A percentile compares a stretch with the other conserved stretches of the same genome.
Conservation (phyloP, 1,140 invertebrate genomes). For the Brachystomella parvula region DNA sequence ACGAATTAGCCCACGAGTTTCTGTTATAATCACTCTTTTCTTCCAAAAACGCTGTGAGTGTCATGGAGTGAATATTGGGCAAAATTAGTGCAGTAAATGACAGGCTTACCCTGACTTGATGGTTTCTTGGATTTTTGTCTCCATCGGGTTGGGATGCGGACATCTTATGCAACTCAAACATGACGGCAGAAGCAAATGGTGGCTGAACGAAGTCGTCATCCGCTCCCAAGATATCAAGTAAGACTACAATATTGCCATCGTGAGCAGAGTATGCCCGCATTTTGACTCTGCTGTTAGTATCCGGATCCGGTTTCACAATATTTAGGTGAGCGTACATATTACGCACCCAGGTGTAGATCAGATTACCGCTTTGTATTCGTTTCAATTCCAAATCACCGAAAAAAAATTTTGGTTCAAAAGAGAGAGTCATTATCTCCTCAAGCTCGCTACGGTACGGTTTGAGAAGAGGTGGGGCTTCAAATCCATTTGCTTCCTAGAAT, state of each 20-base stretch:
- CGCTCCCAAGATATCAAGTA: constrained; percentile 61
- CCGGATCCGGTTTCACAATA: not conserved
- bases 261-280: constrained; percentile 70
- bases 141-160: not conserved
- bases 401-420: not conserved
- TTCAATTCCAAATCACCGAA: not conserved
- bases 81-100: too few species aligned
- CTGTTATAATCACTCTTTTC: too few species aligned
- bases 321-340: not conserved
- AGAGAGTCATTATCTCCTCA: not conserved
- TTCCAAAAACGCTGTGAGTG: too few species aligned
- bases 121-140: not conserved
- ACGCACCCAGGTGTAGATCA: not conserved
- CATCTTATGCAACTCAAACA: constrained; percentile 59
- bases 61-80: too few species aligned
- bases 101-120: not conserved
- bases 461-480: not conserved
- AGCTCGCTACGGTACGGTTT: not conserved
- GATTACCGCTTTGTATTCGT: not conserved
- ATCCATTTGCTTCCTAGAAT: not conserved
- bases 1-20: too few species aligned
- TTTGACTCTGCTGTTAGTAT: constrained; percentile 48
- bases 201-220: constrained; percentile 61
- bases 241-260: constrained; percentile 67
- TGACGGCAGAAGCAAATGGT: constrained; percentile 58